Conservation (phyloP, 1,140 invertebrate species). For the Chrysomallon squamiferum region DNA sequence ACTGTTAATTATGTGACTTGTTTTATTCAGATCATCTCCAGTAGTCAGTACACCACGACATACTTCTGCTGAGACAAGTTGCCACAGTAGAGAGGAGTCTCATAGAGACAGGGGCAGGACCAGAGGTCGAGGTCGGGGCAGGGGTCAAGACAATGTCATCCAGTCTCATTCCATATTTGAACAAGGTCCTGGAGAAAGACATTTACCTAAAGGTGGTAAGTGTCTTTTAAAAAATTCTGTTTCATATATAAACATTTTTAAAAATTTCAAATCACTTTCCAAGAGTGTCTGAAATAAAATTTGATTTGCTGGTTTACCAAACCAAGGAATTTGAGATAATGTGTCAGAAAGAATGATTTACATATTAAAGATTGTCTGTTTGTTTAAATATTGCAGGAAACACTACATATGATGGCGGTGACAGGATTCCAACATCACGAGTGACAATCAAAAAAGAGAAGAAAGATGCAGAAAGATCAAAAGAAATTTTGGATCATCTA, state of each 20-base stretch:
- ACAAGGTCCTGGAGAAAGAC: constrained; percentile 36
- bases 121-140: constrained; percentile 41
- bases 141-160: constrained; percentile 40
- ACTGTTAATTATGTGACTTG: not conserved
- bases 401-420: not conserved
- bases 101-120: constrained; percentile 10
- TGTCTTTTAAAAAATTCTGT: too few relatives aligned
- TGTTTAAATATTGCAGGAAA: not conserved
- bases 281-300: too few relatives aligned
- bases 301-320: too few relatives aligned
- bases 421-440: not conserved
- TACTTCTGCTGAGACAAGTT: not conserved
- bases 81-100: constrained; percentile 10
- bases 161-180: constrained; percentile 57
- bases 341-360: too few relatives aligned
- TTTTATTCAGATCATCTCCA: not conserved
- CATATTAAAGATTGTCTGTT: too few relatives aligned
- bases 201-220: not conserved
- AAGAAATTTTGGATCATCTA: not conserved
- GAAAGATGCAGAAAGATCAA: not conserved
- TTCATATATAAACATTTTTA: not conserved
- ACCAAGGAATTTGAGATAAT: too few relatives aligned
- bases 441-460: constrained; percentile 2
- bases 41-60: not conserved
- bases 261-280: not conserved